Percentiles rank a stretch among this genome's conserved stretches.
These are phyloP conservation scores for Oostethus manadensis DNA, from an alignment of 2,113 vertebrate genomes.

Conservation along the genomic window DNA sequence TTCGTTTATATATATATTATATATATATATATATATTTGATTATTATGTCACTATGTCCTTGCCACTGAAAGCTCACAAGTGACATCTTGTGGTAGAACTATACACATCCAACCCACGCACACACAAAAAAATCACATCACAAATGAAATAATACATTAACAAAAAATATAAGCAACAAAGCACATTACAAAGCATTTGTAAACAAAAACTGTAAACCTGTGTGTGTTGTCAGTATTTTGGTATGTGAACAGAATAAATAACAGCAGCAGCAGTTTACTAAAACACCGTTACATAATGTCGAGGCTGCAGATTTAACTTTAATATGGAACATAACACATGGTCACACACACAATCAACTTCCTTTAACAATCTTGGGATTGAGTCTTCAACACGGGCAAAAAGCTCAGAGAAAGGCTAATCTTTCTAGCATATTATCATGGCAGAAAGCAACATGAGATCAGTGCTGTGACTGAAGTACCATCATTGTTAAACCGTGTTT, in stretches of 20 bases:
- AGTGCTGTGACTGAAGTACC: slow-evolving; percentile 2
- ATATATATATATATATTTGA: too few relatives aligned
- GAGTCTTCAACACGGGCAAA: slow-evolving; percentile 10
- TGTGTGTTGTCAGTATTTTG: slow-evolving; percentile 54
- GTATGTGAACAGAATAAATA: slow-evolving; percentile 57
- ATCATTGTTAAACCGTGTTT: slow-evolving; percentile 2
- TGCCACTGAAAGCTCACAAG: slow-evolving; percentile 54
- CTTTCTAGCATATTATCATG: slow-evolving; percentile 21
- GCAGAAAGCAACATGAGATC: slow-evolving; percentile 5
- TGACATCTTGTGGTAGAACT: slow-evolving; percentile 56
- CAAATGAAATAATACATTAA: slow-evolving; percentile 56
- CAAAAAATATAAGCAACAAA: slow-evolving; percentile 38
- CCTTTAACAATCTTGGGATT: slow-evolving; percentile 17
- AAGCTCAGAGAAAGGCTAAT: slow-evolving; percentile 9
- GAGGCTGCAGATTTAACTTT: not conserved
- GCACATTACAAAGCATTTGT: slow-evolving; percentile 52
- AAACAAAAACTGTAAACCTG: slow-evolving; percentile 54
- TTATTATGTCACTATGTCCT: slow-evolving; percentile 60
- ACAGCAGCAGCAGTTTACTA: not conserved
- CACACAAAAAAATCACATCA: slow-evolving; percentile 48
- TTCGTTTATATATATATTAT: too few relatives aligned
- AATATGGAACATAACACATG: too few relatives aligned
- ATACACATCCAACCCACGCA: slow-evolving; percentile 32
- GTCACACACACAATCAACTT: not conserved
- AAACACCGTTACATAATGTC: not conserved